Base-by-base conservation (phyloP, 2,113 vertebrate species). In the Hyaena hyaena region DNA sequence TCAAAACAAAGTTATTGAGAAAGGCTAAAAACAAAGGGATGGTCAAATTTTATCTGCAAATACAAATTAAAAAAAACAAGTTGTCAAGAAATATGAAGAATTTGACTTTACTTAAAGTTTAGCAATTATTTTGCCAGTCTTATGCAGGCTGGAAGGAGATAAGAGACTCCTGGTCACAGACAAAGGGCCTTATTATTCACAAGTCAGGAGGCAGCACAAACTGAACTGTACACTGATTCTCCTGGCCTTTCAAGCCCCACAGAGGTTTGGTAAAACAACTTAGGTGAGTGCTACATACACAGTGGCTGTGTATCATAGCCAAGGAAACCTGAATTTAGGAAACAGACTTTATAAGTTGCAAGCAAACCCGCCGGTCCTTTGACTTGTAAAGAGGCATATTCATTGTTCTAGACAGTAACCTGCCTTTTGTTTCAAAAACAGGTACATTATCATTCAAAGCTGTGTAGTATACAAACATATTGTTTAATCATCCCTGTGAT, bases 271-370 rank as follows among this genome's bases (percentile, higher is more conserved):
- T 5, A 45, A 35, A 58, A 4, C 24, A 55, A 65, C 11, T 9
- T 4, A 10, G 3, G 1, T 5, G 21, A 35, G 19, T 16, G 21
- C 8, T 5, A 19, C 10, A 11, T 14, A 65, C 8, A 5, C 15
- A 15, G 28, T 19, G 1, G 8, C 8, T 73, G 14, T 26, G 53
- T 33, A 50, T 23, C 28, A 31, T 1, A 10, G 24, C 23, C 39
- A 21, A 55, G n/a, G 28, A 86, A 79, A 35, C 28, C 4, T 55
- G 33, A 66, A 45, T 65, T 58, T 17, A 76, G 35, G 31, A 79
- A 80, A 39, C 66, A 93, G 39, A 79, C 39, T 73, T 33, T 73
- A 7, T 53, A 53, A 85, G 17, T 4, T 76, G 26, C 35, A 61
- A 68, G 16, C 12, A 28, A 43, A 48, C 16, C 8, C 33, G 9